phyloP scores from a whole-genome alignment of 1,140 invertebrate genomes.

The Macrobrachium rosenbergii region DNA sequence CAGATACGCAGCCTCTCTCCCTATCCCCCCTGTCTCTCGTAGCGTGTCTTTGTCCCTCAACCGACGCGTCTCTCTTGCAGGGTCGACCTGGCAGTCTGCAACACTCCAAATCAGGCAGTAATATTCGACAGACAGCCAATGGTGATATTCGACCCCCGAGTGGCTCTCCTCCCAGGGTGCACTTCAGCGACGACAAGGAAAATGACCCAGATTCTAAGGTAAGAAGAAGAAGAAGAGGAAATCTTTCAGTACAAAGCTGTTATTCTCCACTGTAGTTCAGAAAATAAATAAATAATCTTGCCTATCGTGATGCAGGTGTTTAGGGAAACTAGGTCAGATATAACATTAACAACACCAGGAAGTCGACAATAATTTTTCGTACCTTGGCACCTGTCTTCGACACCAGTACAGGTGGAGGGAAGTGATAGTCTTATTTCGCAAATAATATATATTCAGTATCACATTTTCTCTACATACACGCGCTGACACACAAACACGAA shows the following conservation, averaged over 20 bases:
- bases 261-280: not conserved
- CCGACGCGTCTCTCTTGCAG: slow-evolving; percentile 8
- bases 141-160: slow-evolving; percentile 71
- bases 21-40: not conserved
- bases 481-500: no score
- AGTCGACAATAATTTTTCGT: no score
- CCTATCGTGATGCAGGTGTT: no score
- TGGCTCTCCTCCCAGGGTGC: slow-evolving; percentile 68
- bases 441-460: no score
- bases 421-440: no score
- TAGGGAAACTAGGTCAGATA: no score
- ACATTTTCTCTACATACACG: no score
- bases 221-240: slow-evolving; percentile 68
- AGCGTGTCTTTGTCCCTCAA: not conserved
- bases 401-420: no score
- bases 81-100: slow-evolving; percentile 46
- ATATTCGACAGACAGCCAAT: slow-evolving; percentile 44
- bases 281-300: no score
- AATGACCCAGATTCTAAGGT: slow-evolving; percentile 69
- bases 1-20: not conserved
- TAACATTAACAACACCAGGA: no score
- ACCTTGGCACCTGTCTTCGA: no score
- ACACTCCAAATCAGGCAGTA: slow-evolving; percentile 62
- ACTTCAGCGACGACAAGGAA: slow-evolving; percentile 70
- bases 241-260: not conserved